Evolutionary conservation across 2,797 vertebrate species (phyloP).

Genomic region (Taeniopygia guttata): DNA sequence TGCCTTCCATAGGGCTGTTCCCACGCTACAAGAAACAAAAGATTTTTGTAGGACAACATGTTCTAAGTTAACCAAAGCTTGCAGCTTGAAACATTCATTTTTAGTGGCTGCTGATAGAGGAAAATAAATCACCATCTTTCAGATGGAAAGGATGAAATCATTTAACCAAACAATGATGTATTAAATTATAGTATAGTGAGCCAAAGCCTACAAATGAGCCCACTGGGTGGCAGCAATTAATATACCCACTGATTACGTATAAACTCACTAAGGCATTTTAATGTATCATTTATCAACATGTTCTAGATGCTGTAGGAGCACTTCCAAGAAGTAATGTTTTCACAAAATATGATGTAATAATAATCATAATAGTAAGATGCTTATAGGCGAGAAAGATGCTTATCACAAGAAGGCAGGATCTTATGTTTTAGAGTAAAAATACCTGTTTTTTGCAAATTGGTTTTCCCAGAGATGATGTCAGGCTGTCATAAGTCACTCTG

Average conservation of each 20-base stretch:
- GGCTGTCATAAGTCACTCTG: neutral
- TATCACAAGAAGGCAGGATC: neutral
- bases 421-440: neutral
- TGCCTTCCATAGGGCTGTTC: neutral
- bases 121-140: slow-evolving; percentile 16
- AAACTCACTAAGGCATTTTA: neutral
- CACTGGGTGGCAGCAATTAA: slow-evolving; percentile 36
- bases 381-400: neutral
- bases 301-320: neutral
- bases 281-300: neutral
- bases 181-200: neutral
- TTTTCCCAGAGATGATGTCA: neutral
- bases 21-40: neutral
- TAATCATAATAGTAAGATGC: neutral
- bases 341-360: neutral
- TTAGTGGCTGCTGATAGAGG: neutral
- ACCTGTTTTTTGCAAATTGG: neutral
- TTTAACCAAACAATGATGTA: slow-evolving; percentile 34
- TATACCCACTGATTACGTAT: neutral
- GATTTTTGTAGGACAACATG: neutral
- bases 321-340: neutral
- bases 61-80: neutral
- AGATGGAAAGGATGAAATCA: slow-evolving; percentile 2
- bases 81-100: neutral
- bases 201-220: slow-evolving; percentile 25